phyloP scores from a whole-genome alignment of 1,140 invertebrate genomes.

The Propsilocerus akamusi region DNA sequence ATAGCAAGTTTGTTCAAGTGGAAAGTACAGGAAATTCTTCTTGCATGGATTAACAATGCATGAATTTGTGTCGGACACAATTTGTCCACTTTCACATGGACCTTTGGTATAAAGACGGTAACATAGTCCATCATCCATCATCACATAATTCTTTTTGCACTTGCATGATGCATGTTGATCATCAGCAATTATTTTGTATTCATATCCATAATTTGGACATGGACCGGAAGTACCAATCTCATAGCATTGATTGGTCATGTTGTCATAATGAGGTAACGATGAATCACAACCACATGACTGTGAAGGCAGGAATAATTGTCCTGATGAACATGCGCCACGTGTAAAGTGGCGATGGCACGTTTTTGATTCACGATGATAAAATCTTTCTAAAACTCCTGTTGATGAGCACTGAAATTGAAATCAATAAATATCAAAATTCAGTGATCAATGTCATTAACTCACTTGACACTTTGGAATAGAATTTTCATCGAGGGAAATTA shows the following conservation, averaged over 20 bases:
- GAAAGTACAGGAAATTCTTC: slow-evolving; percentile 51
- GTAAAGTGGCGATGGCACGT: slow-evolving; percentile 61
- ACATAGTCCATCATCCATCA: slow-evolving; percentile 45
- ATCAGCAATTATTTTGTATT: slow-evolving; percentile 13
- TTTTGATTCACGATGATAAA: slow-evolving; percentile 30
- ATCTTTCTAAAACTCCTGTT: slow-evolving; percentile 25
- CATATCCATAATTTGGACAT: slow-evolving; percentile 25
- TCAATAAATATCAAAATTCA: too few relatives aligned
- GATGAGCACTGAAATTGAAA: slow-evolving; percentile 20
- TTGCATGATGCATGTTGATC: slow-evolving; percentile 30
- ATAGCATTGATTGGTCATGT: slow-evolving; percentile 44
- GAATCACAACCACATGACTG: slow-evolving; percentile 47
- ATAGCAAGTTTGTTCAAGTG: slow-evolving; percentile 48
- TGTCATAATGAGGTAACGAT: slow-evolving; percentile 50
- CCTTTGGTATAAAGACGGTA: slow-evolving; percentile 57
- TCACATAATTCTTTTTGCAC: slow-evolving; percentile 49
- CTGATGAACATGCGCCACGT: slow-evolving; percentile 53
- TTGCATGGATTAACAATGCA: slow-evolving; percentile 47
- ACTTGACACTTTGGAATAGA: slow-evolving; percentile 37
- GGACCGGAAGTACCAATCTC: slow-evolving; percentile 55
- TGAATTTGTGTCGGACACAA: slow-evolving; percentile 37
- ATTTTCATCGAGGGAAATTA: slow-evolving; percentile 35
- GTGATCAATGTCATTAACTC: slow-evolving; percentile 8
- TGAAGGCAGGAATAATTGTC: slow-evolving; percentile 53
- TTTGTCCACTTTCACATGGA: slow-evolving; percentile 43